A percentile compares a stretch with the other conserved stretches of the same genome.
phyloP scores from a whole-genome alignment of 2,113 vertebrate genomes.

The Phrynosoma platyrhinos region DNA sequence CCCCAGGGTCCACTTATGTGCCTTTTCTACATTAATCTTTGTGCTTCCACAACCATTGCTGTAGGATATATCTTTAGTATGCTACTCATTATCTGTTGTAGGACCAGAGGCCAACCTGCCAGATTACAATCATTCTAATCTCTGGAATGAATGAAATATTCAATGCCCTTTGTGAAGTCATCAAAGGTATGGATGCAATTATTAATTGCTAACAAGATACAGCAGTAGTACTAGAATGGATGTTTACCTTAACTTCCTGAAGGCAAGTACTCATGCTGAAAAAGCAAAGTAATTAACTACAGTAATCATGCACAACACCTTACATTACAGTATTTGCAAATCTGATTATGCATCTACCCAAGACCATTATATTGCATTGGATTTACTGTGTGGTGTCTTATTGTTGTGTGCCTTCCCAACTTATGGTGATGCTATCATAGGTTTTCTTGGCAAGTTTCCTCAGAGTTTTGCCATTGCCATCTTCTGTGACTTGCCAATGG shows the following conservation, averaged over 20 bases:
- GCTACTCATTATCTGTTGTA: too few species aligned
- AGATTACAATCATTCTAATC: background rate
- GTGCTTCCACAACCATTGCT: background rate
- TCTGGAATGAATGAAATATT: background rate
- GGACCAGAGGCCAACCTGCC: too few species aligned
- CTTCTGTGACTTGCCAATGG: too few species aligned
- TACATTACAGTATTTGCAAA: background rate
- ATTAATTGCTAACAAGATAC: background rate
- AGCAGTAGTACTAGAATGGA: background rate
- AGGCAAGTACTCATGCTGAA: background rate
- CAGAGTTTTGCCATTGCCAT: too few species aligned
- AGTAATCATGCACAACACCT: too few species aligned
- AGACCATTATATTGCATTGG: background rate
- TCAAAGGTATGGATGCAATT: background rate
- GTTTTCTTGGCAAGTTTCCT: too few species aligned
- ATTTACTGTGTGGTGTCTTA: too few species aligned
- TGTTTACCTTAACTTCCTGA: background rate
- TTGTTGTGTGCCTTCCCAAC: too few species aligned
- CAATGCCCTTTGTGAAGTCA: background rate
- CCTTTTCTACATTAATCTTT: background rate
- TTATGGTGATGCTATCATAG: too few species aligned
- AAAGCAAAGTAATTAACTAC: too few species aligned
- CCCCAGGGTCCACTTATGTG: background rate
- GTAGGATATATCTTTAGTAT: background rate
- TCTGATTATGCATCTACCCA: background rate